phyloP scores from a whole-genome alignment of 1,140 invertebrate genomes.

The Drosophila guanche region DNA sequence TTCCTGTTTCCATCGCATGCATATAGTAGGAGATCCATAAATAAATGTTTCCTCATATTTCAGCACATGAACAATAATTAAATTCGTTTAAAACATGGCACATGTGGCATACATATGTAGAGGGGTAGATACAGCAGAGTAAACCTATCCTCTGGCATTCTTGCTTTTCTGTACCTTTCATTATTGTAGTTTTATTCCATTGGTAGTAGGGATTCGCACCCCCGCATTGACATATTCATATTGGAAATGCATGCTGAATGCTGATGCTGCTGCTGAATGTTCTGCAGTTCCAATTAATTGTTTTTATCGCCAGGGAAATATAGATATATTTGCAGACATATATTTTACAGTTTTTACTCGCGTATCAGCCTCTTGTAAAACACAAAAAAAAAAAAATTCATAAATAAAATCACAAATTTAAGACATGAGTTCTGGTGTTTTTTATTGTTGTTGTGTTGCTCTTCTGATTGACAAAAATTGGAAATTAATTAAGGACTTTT shows the following conservation, averaged over 20 bases:
- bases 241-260: slow-evolving; percentile 72
- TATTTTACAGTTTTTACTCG: slow-evolving; percentile 56
- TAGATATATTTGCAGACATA: slow-evolving; percentile 20
- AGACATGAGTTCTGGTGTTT: slow-evolving; percentile 32
- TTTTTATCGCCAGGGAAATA: slow-evolving; percentile 41
- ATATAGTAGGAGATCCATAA: slow-evolving; percentile 50
- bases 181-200: slow-evolving; percentile 35
- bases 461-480: slow-evolving; percentile 56
- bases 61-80: slow-evolving; percentile 82
- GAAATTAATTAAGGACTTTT: slow-evolving; percentile 67
- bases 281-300: slow-evolving; percentile 62
- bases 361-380: not conserved
- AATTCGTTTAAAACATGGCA: slow-evolving; percentile 73
- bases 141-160: slow-evolving; percentile 30
- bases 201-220: no score
- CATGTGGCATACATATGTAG: slow-evolving; percentile 41
- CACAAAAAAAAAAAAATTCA: slow-evolving; percentile 35
- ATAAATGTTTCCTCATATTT: slow-evolving; percentile 78
- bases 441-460: slow-evolving; percentile 17
- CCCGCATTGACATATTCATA: slow-evolving; percentile 67
- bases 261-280: slow-evolving; percentile 49
- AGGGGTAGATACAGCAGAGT: no score
- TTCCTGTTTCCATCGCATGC: slow-evolving; percentile 40
- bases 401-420: slow-evolving; percentile 53
- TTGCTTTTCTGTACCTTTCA: slow-evolving; percentile 8